Base-by-base conservation (phyloP, 1,140 invertebrate genomes). In the Saccostrea glomerata region DNA sequence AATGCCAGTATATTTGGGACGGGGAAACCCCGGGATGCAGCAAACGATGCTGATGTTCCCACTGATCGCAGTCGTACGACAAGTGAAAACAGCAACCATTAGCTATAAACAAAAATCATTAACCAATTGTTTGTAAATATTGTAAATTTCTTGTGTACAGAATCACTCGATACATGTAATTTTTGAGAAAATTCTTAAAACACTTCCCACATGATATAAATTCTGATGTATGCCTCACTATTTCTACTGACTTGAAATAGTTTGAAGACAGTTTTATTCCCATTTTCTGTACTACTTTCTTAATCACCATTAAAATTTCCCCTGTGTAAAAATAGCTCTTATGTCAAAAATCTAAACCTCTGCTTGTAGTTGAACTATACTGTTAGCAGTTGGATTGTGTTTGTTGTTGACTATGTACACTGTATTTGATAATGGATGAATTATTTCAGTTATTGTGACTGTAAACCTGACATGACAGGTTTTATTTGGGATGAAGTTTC, bases 1-100 rank as follows among this genome's bases (percentile, higher is more conserved):
- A 94, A 94, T 87, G 90, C 91, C 63, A 92, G 91, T 85, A 94
- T 94, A 88, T 94, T 94, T 90, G 93, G 93, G 17, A 91, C 89
- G 15, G 93, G 93, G 47, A 92, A 92, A 89, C 93, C 93, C 0
- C 88, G 93, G 25, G 92, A 93, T 11, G 90, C 88, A 70, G 36
- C 60, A 23, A 82, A 82, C 2, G 86, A 88, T n/a, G 70, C 25
- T 15, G 70, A 77, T 25, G 84, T 70, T 2, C 84, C 86, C 84
- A 30, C 6, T 73, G 70, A 36, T 47, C 73, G 92, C 23, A 92
- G 90, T 86, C 83, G 92, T 70, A 93, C 90, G 40, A 89, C 90
- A 36, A 93, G 92, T 89, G 92, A 93, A 89, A 91, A 89, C 86
- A 93, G 92, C 84, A 89, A 87, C 82, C 23, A 77, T 77, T 77